phyloP scores from a whole-genome alignment of 1,140 invertebrate genomes.

The Drosophila parvula region DNA sequence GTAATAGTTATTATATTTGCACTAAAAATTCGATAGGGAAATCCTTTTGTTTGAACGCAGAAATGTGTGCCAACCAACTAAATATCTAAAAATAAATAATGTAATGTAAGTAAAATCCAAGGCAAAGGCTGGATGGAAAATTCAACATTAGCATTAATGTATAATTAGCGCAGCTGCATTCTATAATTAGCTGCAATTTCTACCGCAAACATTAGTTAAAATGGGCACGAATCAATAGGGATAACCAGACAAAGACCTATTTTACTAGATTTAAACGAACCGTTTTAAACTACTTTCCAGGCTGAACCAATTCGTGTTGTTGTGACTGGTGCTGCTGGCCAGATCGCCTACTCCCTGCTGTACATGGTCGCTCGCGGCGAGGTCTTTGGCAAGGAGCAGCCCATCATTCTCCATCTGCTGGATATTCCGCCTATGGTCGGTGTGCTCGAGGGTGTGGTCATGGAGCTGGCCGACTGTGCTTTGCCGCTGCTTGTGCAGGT shows the following conservation, averaged over 20 bases:
- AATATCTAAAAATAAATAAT: slow-evolving; percentile 24
- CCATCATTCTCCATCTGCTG: slow-evolving; percentile 94
- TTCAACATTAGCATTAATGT: neutral
- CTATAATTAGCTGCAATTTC: slow-evolving; percentile 6
- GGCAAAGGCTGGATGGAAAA: slow-evolving; percentile 18
- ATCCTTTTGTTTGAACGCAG: neutral
- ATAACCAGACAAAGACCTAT: neutral
- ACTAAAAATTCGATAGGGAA: neutral
- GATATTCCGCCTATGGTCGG: slow-evolving; percentile 98
- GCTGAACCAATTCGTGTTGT: slow-evolving; percentile 94
- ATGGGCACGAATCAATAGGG: neutral
- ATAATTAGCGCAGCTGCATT: slow-evolving; percentile 33
- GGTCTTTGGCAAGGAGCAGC: slow-evolving; percentile 97
- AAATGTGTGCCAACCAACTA: slow-evolving; percentile 11
- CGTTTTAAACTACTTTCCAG: slow-evolving; percentile 31
- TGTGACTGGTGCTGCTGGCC: slow-evolving; percentile 98
- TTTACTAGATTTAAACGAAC: neutral
- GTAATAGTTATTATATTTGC: neutral
- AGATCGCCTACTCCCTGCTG: slow-evolving; percentile 98
- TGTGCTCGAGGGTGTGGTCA: slow-evolving; percentile 97
- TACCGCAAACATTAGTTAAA: neutral
- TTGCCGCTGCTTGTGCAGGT: slow-evolving; percentile 94
- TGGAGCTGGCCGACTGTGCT: slow-evolving; percentile 98
- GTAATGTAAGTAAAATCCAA: neutral
- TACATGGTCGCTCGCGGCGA: slow-evolving; percentile 97